These are phyloP conservation scores for Calyptomena viridis DNA, from an alignment of 2,113 vertebrate genomes.

Conservation along the genomic window DNA sequence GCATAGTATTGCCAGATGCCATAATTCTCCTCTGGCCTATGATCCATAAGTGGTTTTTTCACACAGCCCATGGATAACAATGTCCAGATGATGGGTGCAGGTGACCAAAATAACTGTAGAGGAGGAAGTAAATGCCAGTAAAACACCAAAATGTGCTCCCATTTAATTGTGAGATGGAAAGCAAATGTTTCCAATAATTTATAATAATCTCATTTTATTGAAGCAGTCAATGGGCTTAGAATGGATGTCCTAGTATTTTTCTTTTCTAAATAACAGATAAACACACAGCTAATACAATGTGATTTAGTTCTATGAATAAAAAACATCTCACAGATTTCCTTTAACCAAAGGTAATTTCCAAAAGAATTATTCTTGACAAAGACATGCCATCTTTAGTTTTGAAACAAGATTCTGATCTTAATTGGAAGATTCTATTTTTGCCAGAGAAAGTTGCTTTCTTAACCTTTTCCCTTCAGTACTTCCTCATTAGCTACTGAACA, in stretches of 20 bases:
- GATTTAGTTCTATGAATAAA: conserved; percentile 9
- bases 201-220: conserved; percentile 38
- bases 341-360: conserved; percentile 14
- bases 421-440: not conserved
- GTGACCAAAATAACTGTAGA: not conserved
- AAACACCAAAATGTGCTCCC: not conserved
- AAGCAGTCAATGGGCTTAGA: not conserved
- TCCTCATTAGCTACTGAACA: not conserved
- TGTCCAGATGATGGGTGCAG: not conserved
- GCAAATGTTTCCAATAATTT: not conserved
- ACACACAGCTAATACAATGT: not conserved
- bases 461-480: not conserved
- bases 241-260: not conserved
- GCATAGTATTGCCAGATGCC: not conserved
- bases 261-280: conserved; percentile 19
- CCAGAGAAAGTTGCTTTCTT: not conserved
- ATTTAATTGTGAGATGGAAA: not conserved
- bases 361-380: not conserved
- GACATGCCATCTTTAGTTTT: not conserved
- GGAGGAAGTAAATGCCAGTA: not conserved
- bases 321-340: not conserved
- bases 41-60: not conserved
- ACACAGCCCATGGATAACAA: not conserved
- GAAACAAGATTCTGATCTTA: conserved; percentile 9
- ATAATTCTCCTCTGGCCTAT: not conserved